Percentiles rank a stretch among this genome's conserved stretches.
phyloP scores from a whole-genome alignment of 2,888 invertebrate genomes.

The Drosophila setosimentum region DNA sequence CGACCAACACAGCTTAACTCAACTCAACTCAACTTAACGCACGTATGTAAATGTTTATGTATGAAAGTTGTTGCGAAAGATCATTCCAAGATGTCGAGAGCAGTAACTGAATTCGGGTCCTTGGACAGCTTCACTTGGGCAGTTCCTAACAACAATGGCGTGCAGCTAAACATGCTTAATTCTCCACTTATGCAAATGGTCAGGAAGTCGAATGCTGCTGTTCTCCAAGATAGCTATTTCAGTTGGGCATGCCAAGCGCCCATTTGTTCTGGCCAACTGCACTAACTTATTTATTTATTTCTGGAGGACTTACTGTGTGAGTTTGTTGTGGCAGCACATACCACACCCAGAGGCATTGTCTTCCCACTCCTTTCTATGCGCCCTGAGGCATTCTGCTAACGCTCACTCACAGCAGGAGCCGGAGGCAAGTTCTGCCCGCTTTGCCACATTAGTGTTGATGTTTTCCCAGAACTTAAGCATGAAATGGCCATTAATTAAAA shows the following conservation, averaged over 20 bases:
- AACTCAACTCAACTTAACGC: neutral
- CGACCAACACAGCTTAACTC: neutral
- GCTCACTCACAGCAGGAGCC: neutral
- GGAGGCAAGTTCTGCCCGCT: neutral
- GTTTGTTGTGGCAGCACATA: conserved; percentile 1
- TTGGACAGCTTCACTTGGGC: neutral
- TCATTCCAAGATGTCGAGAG: neutral
- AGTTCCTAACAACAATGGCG: neutral
- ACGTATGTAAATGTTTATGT: conserved; percentile 8
- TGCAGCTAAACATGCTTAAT: conserved; percentile 32
- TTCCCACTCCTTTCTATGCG: neutral
- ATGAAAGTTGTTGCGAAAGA: neutral
- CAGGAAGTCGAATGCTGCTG: neutral
- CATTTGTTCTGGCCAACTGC: conserved; percentile 24
- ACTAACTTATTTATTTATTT: conserved; percentile 45
- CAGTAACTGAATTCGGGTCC: neutral
- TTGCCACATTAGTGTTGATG: neutral
- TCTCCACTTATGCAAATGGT: conserved; percentile 18
- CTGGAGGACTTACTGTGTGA: conserved; percentile 41
- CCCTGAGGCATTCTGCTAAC: neutral
- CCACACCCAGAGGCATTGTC: neutral
- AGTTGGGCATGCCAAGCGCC: neutral
- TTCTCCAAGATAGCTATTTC: neutral
- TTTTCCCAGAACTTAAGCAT: neutral
- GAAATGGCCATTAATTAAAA: conserved; percentile 22